Conservation (phyloP, 2,888 invertebrate species). For the Beris chalybata region DNA sequence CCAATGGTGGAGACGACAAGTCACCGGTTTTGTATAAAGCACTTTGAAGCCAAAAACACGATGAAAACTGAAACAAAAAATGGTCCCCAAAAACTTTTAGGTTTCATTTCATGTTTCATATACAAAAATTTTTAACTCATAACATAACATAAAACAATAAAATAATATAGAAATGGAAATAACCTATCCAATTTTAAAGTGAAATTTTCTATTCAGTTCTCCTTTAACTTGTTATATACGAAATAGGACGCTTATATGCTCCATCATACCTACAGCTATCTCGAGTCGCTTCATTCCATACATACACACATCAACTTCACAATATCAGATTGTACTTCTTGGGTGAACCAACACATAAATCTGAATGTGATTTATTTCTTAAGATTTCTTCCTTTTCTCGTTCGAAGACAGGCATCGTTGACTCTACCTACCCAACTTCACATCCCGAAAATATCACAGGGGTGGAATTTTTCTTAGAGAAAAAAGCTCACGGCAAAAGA, state of each 20-base stretch:
- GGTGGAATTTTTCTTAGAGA: conserved; percentile 15
- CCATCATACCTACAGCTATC: background rate
- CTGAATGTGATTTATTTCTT: conserved; percentile 42
- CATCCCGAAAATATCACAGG: conserved; percentile 15
- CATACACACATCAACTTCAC: conserved; percentile 22
- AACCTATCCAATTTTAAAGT: no score
- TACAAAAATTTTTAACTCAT: no score
- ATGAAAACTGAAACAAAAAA: no score
- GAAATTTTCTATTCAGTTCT: no score
- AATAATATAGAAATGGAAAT: no score
- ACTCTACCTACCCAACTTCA: background rate
- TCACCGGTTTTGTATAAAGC: no score
- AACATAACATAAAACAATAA: no score
- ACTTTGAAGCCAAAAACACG: no score
- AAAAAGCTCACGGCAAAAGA: conserved; percentile 4
- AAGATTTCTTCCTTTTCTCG: conserved; percentile 28
- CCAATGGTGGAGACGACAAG: no score
- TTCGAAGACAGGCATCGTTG: conserved; percentile 10
- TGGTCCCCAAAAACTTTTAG: no score
- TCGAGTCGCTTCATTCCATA: background rate
- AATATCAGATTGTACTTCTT: conserved; percentile 18
- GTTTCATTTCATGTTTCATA: no score
- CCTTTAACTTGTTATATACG: conserved; percentile 1
- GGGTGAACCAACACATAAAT: conserved; percentile 41
- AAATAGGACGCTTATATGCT: conserved; percentile 10